These are phyloP conservation scores for Coptotermes formosanus DNA, from an alignment of 1,140 invertebrate genomes.

Conservation along the genomic window DNA sequence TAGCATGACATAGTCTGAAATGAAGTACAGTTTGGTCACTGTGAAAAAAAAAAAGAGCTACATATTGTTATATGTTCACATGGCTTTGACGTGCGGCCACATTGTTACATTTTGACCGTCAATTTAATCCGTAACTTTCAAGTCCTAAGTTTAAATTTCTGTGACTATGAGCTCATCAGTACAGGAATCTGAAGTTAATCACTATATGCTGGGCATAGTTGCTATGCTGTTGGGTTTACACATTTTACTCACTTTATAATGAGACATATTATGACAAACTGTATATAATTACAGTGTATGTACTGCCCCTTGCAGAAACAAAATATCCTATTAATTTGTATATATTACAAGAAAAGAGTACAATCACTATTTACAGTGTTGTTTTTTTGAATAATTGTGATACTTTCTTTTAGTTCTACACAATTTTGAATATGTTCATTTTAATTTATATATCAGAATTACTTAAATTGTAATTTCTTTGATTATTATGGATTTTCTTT, in stretches of 20 bases:
- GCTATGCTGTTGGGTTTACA: background rate
- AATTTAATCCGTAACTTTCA: background rate
- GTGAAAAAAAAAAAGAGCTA: background rate
- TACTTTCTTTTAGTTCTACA: background rate
- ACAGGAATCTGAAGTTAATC: background rate
- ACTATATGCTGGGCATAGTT: background rate
- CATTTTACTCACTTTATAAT: background rate
- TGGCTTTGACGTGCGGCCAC: background rate
- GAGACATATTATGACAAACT: background rate
- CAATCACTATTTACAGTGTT: background rate
- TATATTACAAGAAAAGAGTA: background rate
- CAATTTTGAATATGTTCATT: background rate
- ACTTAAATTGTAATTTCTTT: conserved; percentile 1
- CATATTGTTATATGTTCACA: background rate
- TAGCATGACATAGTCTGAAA: background rate
- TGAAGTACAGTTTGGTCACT: background rate
- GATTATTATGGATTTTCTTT: background rate
- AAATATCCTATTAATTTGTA: background rate
- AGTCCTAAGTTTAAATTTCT: background rate
- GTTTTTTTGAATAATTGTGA: conserved; percentile 1
- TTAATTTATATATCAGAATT: conserved; percentile 11
- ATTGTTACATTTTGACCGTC: background rate
- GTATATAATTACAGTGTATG: background rate
- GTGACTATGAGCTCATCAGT: background rate
- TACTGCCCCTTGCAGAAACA: background rate